Evolutionary conservation across 2,797 vertebrate genomes (phyloP).

Genomic region (Chaetodon trifasciatus): DNA sequence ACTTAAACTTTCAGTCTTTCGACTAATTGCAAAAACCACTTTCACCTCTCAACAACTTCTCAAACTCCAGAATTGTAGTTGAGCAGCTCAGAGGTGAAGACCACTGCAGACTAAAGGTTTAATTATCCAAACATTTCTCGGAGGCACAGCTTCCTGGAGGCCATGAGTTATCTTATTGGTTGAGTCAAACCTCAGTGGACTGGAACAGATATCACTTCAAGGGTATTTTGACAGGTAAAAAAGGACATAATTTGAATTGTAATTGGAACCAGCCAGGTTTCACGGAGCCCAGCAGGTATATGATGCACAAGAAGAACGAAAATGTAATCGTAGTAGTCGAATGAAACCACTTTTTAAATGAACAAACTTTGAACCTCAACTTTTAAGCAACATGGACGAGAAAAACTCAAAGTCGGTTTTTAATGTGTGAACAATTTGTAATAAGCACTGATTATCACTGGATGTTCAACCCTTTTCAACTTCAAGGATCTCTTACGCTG

Average conservation of each 20-base stretch:
- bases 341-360: not conserved
- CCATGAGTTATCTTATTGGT: not conserved
- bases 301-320: not conserved
- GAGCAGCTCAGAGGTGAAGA: not conserved
- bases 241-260: not conserved
- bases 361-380: not conserved
- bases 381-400: not conserved
- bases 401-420: not conserved
- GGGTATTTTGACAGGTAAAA: not conserved
- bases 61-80: not conserved
- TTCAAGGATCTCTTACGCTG: not conserved
- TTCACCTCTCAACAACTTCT: not conserved
- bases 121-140: not conserved
- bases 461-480: not conserved
- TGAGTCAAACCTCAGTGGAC: not conserved
- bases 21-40: slow-evolving; percentile 2
- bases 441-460: not conserved
- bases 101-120: not conserved
- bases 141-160: slow-evolving; percentile 1
- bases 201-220: not conserved
- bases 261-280: not conserved
- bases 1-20: slow-evolving; percentile 11
- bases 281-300: not conserved
- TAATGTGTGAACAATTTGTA: not conserved
- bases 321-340: not conserved